These are phyloP conservation scores for Drosophila yakuba DNA, from an alignment of 1,140 invertebrate species.

Conservation along the genomic window DNA sequence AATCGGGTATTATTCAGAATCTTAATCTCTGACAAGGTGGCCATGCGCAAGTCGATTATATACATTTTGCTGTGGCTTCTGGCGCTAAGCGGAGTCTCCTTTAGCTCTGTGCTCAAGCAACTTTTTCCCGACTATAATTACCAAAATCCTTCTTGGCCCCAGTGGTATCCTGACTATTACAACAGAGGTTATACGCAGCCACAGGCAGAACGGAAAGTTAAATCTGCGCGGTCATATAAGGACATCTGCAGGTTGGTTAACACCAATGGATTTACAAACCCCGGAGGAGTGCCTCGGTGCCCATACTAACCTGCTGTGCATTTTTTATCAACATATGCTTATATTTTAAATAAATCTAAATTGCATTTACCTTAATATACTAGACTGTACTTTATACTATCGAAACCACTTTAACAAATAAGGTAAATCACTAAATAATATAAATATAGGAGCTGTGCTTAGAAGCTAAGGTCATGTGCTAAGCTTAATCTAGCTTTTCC, in stretches of 20 bases:
- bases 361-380: conserved; percentile 31
- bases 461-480: conserved; percentile 22
- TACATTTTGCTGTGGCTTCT: conserved; percentile 19
- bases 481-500: conserved; percentile 23
- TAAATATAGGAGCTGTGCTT: conserved; percentile 31
- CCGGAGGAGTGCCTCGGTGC: conserved; percentile 60
- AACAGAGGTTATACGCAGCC: conserved; percentile 7
- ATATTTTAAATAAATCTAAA: background rate
- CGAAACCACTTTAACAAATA: conserved; percentile 13
- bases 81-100: background rate
- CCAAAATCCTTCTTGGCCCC: background rate
- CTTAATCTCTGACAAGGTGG: conserved; percentile 8
- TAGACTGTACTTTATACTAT: conserved; percentile 22
- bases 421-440: conserved; percentile 47
- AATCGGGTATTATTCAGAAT: conserved; percentile 26
- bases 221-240: conserved; percentile 61
- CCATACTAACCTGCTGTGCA: conserved; percentile 43
- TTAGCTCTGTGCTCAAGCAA: conserved; percentile 21
- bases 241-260: conserved; percentile 74
- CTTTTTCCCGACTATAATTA: conserved; percentile 38
- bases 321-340: background rate
- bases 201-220: background rate
- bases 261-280: conserved; percentile 72
- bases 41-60: conserved; percentile 27
- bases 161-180: conserved; percentile 9